phyloP scores from a whole-genome alignment of 2,797 vertebrate genomes.

The Prionace glauca region DNA sequence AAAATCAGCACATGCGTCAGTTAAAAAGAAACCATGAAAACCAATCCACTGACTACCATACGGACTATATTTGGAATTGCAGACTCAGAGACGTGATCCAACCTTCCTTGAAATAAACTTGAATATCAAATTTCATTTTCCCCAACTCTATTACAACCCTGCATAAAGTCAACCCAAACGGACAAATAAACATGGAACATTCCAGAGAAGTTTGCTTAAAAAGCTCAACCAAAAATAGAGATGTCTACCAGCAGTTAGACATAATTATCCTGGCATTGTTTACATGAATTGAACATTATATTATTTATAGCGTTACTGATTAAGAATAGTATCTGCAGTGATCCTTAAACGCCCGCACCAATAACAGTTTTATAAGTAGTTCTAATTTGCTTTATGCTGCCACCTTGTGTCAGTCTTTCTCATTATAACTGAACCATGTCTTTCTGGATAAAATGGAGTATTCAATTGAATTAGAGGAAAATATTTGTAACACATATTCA shows the following conservation, averaged over 20 bases:
- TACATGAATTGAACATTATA: conserved; percentile 6
- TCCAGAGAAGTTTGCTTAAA: neutral
- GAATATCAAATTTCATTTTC: neutral
- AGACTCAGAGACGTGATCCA: neutral
- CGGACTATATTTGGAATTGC: conserved; percentile 30
- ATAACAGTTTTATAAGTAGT: neutral
- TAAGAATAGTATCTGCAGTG: conserved; percentile 1
- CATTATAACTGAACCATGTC: neutral
- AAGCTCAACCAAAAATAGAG: conserved; percentile 27
- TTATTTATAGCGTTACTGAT: neutral
- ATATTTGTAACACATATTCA: neutral
- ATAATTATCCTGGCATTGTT: conserved; percentile 2
- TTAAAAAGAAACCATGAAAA: neutral
- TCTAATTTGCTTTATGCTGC: conserved; percentile 16
- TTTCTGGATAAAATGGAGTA: neutral
- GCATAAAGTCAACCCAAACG: neutral
- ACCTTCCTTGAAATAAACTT: neutral
- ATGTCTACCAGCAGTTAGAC: neutral
- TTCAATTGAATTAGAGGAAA: neutral
- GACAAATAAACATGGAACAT: conserved; percentile 33
- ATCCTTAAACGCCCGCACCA: neutral
- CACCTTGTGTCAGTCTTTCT: neutral
- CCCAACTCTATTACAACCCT: neutral
- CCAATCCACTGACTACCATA: neutral
- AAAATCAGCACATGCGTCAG: neutral